phyloP scores from a whole-genome alignment of 1,140 invertebrate species.

The Aphelinus atriplicis region DNA sequence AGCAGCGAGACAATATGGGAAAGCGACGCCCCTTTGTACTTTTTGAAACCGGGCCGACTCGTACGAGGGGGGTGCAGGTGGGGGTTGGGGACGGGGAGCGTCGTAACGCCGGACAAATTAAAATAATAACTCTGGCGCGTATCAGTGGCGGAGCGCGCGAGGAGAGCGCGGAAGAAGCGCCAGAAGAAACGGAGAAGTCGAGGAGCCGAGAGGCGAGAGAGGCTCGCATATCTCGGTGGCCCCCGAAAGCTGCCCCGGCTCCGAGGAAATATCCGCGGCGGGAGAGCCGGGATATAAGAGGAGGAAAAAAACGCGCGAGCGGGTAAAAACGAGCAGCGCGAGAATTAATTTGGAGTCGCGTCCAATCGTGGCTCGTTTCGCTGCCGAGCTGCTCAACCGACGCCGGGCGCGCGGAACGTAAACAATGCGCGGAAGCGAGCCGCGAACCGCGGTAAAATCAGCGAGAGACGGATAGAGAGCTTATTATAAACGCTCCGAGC shows the following conservation, averaged over 20 bases:
- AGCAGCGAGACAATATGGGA: constrained; percentile 32
- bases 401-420: neutral
- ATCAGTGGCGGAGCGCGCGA: constrained; percentile 27
- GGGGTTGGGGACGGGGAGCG: neutral
- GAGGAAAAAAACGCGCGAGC: neutral
- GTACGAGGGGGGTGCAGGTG: too few relatives aligned
- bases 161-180: neutral
- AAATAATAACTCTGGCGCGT: constrained; percentile 43
- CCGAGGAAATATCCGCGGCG: constrained; percentile 51
- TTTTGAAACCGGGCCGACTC: constrained; percentile 17
- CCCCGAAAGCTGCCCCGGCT: constrained; percentile 40
- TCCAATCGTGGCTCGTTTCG: too few relatives aligned
- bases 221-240: constrained; percentile 35
- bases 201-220: constrained; percentile 41
- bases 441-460: neutral
- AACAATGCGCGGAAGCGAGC: neutral
- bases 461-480: too few relatives aligned
- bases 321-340: neutral
- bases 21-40: constrained; percentile 15
- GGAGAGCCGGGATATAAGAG: neutral
- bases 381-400: too few relatives aligned
- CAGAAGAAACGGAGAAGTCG: neutral
- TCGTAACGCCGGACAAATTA: constrained; percentile 41
- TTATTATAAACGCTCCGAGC: constrained; percentile 3
- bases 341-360: too few relatives aligned